Evolutionary conservation across 1,140 invertebrate genomes (phyloP).

Genomic region (Temnothorax curvispinosus): DNA sequence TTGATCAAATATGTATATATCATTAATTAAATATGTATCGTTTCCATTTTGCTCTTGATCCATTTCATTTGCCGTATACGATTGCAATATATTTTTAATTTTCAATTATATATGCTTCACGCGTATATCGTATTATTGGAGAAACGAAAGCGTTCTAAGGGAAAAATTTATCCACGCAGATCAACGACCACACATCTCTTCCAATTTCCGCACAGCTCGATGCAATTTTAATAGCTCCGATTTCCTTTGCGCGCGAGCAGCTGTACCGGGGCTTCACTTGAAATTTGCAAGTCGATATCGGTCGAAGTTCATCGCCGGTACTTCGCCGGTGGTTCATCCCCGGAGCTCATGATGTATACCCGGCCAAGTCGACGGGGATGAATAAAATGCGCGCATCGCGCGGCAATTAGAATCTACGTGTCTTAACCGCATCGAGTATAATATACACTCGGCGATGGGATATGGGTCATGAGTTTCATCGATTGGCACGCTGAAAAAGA

Average conservation of each 20-base stretch:
- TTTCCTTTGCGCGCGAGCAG: constrained; percentile 2
- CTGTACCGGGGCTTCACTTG: background rate
- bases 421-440: constrained; percentile 16
- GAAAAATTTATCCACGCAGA: constrained; percentile 11
- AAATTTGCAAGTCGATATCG: constrained; percentile 37
- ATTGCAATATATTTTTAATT: background rate
- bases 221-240: constrained; percentile 40
- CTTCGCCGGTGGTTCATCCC: background rate
- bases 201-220: constrained; percentile 22
- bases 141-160: background rate
- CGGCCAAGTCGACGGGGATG: background rate
- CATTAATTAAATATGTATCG: background rate
- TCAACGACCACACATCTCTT: constrained; percentile 12
- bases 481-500: constrained; percentile 43
- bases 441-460: background rate
- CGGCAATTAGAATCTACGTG: constrained; percentile 39
- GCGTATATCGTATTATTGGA: background rate
- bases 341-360: background rate
- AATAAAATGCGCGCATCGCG: constrained; percentile 21
- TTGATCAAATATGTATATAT: background rate
- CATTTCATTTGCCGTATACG: background rate
- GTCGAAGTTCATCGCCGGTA: background rate
- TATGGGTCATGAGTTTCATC: constrained; percentile 52
- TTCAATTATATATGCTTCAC: background rate
- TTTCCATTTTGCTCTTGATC: background rate